These are phyloP conservation scores for Zapus hudsonius DNA, from an alignment of 2,113 vertebrate genomes.

Conservation along the genomic window DNA sequence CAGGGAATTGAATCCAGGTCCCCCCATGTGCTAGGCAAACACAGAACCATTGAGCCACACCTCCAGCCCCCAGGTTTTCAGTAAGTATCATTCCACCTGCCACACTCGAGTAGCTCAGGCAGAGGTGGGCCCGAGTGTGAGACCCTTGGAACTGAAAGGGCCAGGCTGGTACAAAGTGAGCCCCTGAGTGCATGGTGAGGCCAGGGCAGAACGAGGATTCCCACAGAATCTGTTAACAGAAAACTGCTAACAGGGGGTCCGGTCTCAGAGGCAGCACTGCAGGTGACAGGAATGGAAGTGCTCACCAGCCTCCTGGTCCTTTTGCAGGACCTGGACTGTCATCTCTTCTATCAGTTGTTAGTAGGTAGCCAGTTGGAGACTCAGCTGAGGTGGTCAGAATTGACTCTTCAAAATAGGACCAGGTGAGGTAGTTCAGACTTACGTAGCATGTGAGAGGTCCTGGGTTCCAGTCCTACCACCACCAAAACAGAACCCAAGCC, in stretches of 20 bases:
- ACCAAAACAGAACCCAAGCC: not conserved
- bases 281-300: not conserved
- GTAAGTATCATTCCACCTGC: not conserved
- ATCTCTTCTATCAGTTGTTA: not conserved
- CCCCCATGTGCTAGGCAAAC: too few species aligned
- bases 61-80: not conserved
- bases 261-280: not conserved
- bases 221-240: not conserved
- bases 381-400: not conserved
- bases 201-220: not conserved
- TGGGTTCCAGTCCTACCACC: not conserved
- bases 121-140: not conserved
- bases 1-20: too few species aligned
- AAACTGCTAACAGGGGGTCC: not conserved
- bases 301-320: not conserved
- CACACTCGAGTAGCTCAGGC: not conserved
- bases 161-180: not conserved
- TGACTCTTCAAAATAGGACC: not conserved
- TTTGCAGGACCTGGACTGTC: not conserved
- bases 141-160: not conserved
- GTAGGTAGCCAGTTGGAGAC: not conserved
- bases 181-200: rapidly evolving
- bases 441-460: too few species aligned
- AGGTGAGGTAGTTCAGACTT: not conserved
- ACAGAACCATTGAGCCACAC: not conserved